phyloP scores from a whole-genome alignment of 2,888 invertebrate species.

The Aspidiotus rigidus region DNA sequence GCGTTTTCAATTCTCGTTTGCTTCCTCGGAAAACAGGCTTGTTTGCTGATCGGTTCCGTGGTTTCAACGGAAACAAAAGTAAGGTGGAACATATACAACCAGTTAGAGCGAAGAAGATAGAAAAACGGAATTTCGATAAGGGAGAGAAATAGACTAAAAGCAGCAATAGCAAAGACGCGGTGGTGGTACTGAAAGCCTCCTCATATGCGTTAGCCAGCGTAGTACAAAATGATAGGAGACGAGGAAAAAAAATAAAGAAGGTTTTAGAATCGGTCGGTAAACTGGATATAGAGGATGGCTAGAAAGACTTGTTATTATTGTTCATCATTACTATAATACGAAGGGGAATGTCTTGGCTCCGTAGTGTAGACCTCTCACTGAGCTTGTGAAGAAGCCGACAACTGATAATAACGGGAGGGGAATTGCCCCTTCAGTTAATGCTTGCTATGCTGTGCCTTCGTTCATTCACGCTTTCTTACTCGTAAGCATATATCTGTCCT shows the following conservation, averaged over 20 bases:
- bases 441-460: slow-evolving; percentile 9
- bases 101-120: slow-evolving; percentile 21
- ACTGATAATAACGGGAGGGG: slow-evolving; percentile 30
- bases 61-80: slow-evolving; percentile 20
- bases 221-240: slow-evolving; percentile 19
- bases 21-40: slow-evolving; percentile 32
- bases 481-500: neutral
- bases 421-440: slow-evolving; percentile 29
- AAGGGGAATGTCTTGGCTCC: slow-evolving; percentile 27
- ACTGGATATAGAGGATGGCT: slow-evolving; percentile 30
- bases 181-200: too few relatives aligned
- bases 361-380: slow-evolving; percentile 33
- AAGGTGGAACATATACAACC: slow-evolving; percentile 15
- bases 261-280: slow-evolving; percentile 27
- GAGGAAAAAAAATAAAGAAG: slow-evolving; percentile 28
- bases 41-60: slow-evolving; percentile 15
- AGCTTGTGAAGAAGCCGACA: slow-evolving; percentile 33
- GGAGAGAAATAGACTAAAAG: slow-evolving; percentile 2
- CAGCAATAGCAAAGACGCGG: neutral
- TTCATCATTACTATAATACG: slow-evolving; percentile 23
- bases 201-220: too few relatives aligned
- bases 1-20: slow-evolving; percentile 20
- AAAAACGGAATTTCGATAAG: slow-evolving; percentile 16
- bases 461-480: neutral
- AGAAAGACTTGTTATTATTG: slow-evolving; percentile 29